Conservation (phyloP, 2,113 vertebrate genomes). For the Sula dactylatra region DNA sequence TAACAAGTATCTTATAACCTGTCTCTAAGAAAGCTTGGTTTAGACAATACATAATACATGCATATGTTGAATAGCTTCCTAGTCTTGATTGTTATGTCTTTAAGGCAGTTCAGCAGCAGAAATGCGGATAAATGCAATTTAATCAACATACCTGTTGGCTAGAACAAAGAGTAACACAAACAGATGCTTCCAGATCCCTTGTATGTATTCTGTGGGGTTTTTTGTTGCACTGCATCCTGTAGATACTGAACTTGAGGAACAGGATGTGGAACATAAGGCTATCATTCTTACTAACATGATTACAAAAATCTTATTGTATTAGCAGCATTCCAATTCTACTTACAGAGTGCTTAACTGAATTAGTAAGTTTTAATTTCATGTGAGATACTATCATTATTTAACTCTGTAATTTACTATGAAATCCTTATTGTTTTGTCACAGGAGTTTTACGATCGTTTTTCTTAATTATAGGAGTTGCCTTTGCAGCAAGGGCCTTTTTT, state of each 20-base stretch:
- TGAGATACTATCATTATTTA: neutral
- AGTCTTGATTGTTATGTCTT: neutral
- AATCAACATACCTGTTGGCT: neutral
- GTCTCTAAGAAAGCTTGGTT: neutral
- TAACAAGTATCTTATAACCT: neutral
- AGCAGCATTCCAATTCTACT: constrained; percentile 37
- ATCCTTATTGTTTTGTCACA: neutral
- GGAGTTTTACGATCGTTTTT: neutral
- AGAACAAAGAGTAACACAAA: neutral
- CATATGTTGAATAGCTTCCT: neutral
- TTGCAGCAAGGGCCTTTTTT: neutral
- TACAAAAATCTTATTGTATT: constrained; percentile 28
- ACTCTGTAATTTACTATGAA: constrained; percentile 23
- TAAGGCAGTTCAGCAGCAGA: neutral
- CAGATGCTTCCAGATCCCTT: neutral
- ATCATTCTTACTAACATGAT: constrained; percentile 44
- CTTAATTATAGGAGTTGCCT: neutral
- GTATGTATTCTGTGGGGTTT: neutral
- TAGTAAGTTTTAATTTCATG: neutral
- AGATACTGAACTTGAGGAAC: neutral
- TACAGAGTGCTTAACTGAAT: constrained; percentile 2
- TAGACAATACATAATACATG: neutral
- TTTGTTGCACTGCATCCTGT: neutral
- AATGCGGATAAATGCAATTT: constrained; percentile 5
- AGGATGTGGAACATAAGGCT: neutral